phyloP scores from a whole-genome alignment of 2,113 vertebrate genomes.

The Opisthocomus hoazin region DNA sequence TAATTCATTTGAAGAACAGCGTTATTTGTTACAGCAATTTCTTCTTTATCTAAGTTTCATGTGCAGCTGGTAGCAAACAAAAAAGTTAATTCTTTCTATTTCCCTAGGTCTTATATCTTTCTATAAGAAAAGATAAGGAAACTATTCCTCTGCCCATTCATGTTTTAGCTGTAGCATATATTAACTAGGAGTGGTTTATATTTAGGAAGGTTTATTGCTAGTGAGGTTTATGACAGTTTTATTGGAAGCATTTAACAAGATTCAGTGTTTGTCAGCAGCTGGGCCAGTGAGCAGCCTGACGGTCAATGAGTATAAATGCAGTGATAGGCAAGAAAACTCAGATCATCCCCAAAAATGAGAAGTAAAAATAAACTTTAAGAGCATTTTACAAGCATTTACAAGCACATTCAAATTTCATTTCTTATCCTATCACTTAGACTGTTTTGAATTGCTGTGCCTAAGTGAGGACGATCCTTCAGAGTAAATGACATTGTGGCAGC shows the following conservation, averaged over 20 bases:
- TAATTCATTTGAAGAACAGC: slow-evolving; percentile 16
- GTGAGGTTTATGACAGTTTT: slow-evolving; percentile 12
- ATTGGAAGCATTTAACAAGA: slow-evolving; percentile 20
- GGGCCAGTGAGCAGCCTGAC: neutral
- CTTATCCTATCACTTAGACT: neutral
- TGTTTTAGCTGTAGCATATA: slow-evolving; percentile 17
- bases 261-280: neutral
- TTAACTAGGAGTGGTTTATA: slow-evolving; percentile 8
- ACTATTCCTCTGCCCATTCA: neutral
- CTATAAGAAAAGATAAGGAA: slow-evolving; percentile 24
- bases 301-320: neutral
- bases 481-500: neutral
- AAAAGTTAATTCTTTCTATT: neutral
- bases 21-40: neutral
- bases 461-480: neutral
- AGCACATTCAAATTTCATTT: neutral
- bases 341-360: neutral
- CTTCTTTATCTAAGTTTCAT: neutral
- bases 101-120: neutral
- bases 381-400: neutral
- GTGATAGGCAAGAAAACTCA: neutral
- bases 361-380: neutral
- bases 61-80: neutral
- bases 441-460: neutral
- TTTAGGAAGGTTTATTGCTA: slow-evolving; percentile 19